A percentile compares a stretch with the other conserved stretches of the same genome.
phyloP scores from a whole-genome alignment of 2,797 vertebrate genomes.

The Agapornis canus region DNA sequence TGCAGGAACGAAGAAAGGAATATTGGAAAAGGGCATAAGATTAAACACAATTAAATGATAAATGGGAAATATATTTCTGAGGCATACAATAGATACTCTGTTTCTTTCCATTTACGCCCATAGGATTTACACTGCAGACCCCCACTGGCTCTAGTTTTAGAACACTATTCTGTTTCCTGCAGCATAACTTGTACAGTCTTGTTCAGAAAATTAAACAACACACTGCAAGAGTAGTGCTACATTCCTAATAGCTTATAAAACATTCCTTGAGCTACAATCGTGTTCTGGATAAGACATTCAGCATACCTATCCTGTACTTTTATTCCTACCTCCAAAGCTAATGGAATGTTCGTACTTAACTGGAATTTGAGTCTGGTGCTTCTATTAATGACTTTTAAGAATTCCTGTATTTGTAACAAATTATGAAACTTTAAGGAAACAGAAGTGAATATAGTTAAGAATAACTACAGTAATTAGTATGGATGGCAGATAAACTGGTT shows the following conservation, averaged over 20 bases:
- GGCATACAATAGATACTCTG: not conserved
- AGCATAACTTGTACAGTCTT: not conserved
- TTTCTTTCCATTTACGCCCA: not conserved
- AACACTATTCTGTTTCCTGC: not conserved
- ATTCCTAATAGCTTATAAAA: not conserved
- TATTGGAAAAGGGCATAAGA: not conserved
- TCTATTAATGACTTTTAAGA: constrained; percentile 47
- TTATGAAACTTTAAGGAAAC: constrained; percentile 50
- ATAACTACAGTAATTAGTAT: constrained; percentile 67
- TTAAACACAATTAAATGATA: not conserved
- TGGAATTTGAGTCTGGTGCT: not conserved
- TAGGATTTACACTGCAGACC: not conserved
- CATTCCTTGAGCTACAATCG: not conserved
- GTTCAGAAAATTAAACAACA: not conserved
- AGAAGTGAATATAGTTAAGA: constrained; percentile 61
- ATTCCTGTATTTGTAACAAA: constrained; percentile 48
- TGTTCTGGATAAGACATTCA: not conserved
- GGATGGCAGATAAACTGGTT: constrained; percentile 66
- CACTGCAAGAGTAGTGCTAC: not conserved
- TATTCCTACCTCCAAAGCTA: not conserved
- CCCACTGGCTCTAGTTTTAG: not conserved
- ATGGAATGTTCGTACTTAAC: not conserved
- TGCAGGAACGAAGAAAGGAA: not conserved
- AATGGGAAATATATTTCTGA: not conserved
- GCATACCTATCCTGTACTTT: not conserved